Base-by-base conservation (phyloP, 1,140 invertebrate species). In the Danaus plexippus region DNA sequence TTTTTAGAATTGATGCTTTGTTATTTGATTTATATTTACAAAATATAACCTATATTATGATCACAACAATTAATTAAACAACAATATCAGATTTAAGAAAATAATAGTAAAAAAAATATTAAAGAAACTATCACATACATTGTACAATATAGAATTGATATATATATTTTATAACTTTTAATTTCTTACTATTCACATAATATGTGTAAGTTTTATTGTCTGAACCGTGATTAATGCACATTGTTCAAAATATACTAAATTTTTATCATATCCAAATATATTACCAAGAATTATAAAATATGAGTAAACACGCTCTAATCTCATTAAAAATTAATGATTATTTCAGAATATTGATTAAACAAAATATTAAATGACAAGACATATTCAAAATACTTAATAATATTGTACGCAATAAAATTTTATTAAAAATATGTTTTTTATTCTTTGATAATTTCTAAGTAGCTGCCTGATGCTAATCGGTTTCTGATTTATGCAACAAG, bases 1-100 rank as follows among this genome's bases (percentile, higher is more conserved):
- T 72, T 61, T 85, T 83, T 83, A 83, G 78, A 83, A 85, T 85
- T 72, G 58, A 80, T 85, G 80, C 81, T 83, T 85, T 73, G 73
- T 72, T 54, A 54, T 69, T 50, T 52, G 43, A 9, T 63, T 69
- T 54, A 70, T 77, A 72, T 77, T 57, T 76, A 76, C 71, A 66
- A 48, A 45, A 61, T 15, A 15, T 15, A 15, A 1, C 15, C 15
- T 15, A 15, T 15, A 15, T 15, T 15, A 15, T 15, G 15, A 15
- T 15, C 15, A 15, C 15, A 15, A 15, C 15, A 51, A 1, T 41
- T 9, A 51, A 42, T 43, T 51, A 13, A 51, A 40, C 43, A 42
- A 51, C 15, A 42, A 15, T 15, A 15, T 15, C 15, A 15, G 15
- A 15, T 15, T 1, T 15, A 15, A 15, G 15, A 13, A 52, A 43